These are phyloP conservation scores for Steromphala cineraria DNA, from an alignment of 2,888 invertebrate species.

Conservation along the genomic window DNA sequence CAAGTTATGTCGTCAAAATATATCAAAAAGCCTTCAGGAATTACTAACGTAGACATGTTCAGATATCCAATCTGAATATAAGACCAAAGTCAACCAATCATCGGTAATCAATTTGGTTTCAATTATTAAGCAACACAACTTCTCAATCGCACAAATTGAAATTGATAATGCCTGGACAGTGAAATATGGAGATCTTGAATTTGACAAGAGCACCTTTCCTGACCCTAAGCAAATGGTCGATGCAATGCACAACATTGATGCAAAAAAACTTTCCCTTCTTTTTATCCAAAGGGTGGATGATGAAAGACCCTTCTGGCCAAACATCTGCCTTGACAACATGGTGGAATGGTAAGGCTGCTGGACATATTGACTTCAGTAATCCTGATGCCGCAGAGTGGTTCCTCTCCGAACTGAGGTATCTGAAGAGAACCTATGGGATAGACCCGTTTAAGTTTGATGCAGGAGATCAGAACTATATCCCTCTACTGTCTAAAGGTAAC, in stretches of 20 bases:
- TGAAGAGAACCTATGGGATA: constrained; percentile 83
- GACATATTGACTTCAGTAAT: constrained; percentile 93
- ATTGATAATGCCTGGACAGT: constrained; percentile 90
- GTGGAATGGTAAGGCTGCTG: constrained; percentile 83
- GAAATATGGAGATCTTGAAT: constrained; percentile 88
- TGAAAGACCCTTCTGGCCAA: constrained; percentile 40
- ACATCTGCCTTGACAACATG: constrained; percentile 80
- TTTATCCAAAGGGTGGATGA: constrained; percentile 79
- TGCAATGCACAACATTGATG: constrained; percentile 83
- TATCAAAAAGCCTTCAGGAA: constrained; percentile 78
- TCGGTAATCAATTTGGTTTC: constrained; percentile 59
- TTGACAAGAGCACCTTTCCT: constrained; percentile 84
- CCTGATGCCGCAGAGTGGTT: constrained; percentile 88
- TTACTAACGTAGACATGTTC: constrained; percentile 84
- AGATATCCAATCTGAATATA: constrained; percentile 86
- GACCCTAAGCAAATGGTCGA: constrained; percentile 81
- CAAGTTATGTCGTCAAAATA: constrained; percentile 79
- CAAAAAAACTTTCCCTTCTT: constrained; percentile 88
- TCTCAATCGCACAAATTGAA: constrained; percentile 78
- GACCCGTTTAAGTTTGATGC: constrained; percentile 94
- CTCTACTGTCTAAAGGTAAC: constrained; percentile 46
- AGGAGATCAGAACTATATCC: constrained; percentile 75
- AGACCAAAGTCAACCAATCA: constrained; percentile 81
- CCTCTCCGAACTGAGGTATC: constrained; percentile 81
- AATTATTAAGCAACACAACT: constrained; percentile 50